Conservation (phyloP, 2,888 invertebrate genomes). For the Labia minor region DNA sequence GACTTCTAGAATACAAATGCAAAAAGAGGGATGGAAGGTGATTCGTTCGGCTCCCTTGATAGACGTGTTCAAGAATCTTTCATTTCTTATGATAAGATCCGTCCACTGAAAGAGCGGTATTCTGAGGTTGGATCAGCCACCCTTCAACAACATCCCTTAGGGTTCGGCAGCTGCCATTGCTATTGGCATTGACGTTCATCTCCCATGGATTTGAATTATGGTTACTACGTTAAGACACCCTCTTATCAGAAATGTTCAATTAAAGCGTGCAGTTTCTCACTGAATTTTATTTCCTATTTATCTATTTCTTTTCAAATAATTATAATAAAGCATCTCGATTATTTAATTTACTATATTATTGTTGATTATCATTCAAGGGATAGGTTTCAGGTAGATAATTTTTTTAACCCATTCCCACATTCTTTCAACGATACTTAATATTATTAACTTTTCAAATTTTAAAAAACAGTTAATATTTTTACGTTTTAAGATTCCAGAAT, state of each 20-base stretch:
- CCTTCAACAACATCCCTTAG: neutral
- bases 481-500: too few relatives aligned
- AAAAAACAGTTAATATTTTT: too few relatives aligned
- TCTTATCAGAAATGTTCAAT: neutral
- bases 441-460: too few relatives aligned
- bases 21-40: too few relatives aligned
- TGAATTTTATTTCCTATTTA: neutral
- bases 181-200: neutral
- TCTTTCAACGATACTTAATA: too few relatives aligned
- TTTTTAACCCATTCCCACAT: too few relatives aligned
- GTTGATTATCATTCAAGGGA: too few relatives aligned
- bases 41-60: neutral
- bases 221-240: neutral
- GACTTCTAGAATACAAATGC: neutral
- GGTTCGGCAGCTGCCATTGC: neutral
- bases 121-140: too few relatives aligned
- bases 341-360: too few relatives aligned
- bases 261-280: neutral
- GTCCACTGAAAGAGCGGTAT: too few relatives aligned
- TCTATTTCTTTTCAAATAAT: neutral
- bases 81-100: neutral
- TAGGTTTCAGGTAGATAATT: too few relatives aligned
- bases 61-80: neutral
- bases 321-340: too few relatives aligned
- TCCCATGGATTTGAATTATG: neutral